Conservation (phyloP, 2,888 invertebrate genomes). For the Muscina levida region DNA sequence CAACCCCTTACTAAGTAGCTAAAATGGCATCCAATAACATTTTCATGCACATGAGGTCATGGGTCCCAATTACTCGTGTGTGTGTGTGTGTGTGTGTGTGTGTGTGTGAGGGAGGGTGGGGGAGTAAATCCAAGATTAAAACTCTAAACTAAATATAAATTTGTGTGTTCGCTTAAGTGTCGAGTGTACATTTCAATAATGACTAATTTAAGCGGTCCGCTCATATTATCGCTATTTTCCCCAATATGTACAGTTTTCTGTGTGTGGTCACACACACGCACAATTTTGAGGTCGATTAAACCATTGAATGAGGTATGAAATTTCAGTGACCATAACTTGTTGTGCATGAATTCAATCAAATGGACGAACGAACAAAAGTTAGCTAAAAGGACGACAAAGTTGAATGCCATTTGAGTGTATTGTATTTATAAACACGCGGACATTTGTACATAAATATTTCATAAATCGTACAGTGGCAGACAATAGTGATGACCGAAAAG, state of each 20-base stretch:
- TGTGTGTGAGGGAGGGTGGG: too few relatives aligned
- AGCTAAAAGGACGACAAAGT: neutral
- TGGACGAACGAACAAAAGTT: neutral
- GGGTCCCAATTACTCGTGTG: too few relatives aligned
- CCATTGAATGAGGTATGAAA: constrained; percentile 4
- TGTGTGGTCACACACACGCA: too few relatives aligned
- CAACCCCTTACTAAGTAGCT: neutral
- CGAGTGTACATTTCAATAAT: constrained; percentile 2
- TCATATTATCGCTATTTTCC: too few relatives aligned
- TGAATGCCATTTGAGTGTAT: neutral
- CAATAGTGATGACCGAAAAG: too few relatives aligned
- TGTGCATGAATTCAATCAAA: constrained; percentile 8
- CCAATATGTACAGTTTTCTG: too few relatives aligned
- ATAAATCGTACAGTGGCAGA: neutral
- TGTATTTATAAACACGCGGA: neutral
- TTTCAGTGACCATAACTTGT: constrained; percentile 27
- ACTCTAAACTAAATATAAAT: neutral
- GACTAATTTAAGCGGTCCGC: constrained; percentile 3
- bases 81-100: too few relatives aligned
- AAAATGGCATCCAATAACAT: constrained; percentile 10
- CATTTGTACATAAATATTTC: neutral
- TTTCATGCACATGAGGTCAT: constrained; percentile 11
- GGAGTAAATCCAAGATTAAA: neutral
- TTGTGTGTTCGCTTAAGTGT: neutral
- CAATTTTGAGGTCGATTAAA: neutral